Base-by-base conservation (phyloP, 2,888 invertebrate genomes). In the Cheilosia grossa region DNA sequence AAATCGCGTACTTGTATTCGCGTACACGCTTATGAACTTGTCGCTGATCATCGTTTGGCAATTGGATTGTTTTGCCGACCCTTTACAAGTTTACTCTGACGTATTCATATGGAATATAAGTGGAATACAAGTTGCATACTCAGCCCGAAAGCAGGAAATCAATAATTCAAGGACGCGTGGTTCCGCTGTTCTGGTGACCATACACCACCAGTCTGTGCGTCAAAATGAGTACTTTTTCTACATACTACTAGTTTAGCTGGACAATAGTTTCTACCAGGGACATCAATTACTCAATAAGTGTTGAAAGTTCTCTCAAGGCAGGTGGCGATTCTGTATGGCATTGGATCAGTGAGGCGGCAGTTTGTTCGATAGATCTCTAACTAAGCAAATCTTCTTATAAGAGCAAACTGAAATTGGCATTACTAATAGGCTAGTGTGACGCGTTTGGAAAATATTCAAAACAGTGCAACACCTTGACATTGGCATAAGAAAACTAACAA, bases 381-480 rank as follows among this genome's bases (percentile, higher is more conserved):
- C 47, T 63, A 63, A 44, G 73, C 44, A 54, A 73, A 63, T 63
- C 63, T 44, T 54, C 63, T 44, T 63, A 44, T 54, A 2, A 24
- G 30, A 33, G 19, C n/a, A 13, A 72, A 51, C 59, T 30, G 27
- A 53, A 73, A 63, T 73, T 53, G 63, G 13, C 63, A 53, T 73
- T 30, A 33, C 54, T 44, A 44, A 73, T 54, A 54, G 33, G 44
- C 47, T 63, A 47, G 33, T 44, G 30, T 21, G 6, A 9, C 21
- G 9, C 21, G 27, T 54, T 54, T 67, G 17, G 24, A 19, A 24
- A 7, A 42, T 33, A 19, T 30, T 40, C 54, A 73, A 74, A 66
- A 74, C 49, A 40, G 74, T 6, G 30, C 64, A 75, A 58, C 27
- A 49, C 74, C 56, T 66, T 75, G 66, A 75, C 58, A 75, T 75